Conservation (phyloP, 2,113 vertebrate genomes). For the Toxotes chatareus region DNA sequence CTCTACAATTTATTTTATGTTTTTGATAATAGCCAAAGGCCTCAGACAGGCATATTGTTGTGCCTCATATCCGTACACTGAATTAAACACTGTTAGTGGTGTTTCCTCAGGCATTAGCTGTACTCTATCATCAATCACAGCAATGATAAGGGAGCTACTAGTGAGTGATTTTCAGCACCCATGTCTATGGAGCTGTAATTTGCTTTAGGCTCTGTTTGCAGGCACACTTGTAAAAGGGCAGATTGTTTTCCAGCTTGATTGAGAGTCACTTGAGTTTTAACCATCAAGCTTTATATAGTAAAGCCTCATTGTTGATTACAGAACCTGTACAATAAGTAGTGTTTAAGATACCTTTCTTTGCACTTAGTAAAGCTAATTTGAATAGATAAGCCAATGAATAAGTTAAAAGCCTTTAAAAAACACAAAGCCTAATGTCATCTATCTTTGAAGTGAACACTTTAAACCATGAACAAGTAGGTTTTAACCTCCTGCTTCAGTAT, state of each 20-base stretch:
- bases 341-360: neutral
- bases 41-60: slow-evolving; percentile 17
- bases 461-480: neutral
- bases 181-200: slow-evolving; percentile 33
- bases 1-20: slow-evolving; percentile 14
- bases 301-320: slow-evolving; percentile 13
- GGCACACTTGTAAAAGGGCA: slow-evolving; percentile 34
- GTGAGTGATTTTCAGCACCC: slow-evolving; percentile 28
- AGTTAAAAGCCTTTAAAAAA: neutral
- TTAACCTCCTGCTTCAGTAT: neutral
- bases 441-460: slow-evolving; percentile 3
- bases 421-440: neutral
- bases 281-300: neutral
- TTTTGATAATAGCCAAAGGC: slow-evolving; percentile 26
- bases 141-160: slow-evolving; percentile 21
- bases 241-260: slow-evolving; percentile 28
- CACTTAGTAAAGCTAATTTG: slow-evolving; percentile 1
- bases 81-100: slow-evolving; percentile 45
- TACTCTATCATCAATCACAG: slow-evolving; percentile 60
- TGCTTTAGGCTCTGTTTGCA: slow-evolving; percentile 36
- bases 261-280: slow-evolving; percentile 1
- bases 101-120: slow-evolving; percentile 48
- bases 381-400: neutral
- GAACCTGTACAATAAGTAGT: neutral
- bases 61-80: slow-evolving; percentile 19